Evolutionary conservation across 2,888 invertebrate genomes (phyloP).

Genomic region (Heliconius erato): DNA sequence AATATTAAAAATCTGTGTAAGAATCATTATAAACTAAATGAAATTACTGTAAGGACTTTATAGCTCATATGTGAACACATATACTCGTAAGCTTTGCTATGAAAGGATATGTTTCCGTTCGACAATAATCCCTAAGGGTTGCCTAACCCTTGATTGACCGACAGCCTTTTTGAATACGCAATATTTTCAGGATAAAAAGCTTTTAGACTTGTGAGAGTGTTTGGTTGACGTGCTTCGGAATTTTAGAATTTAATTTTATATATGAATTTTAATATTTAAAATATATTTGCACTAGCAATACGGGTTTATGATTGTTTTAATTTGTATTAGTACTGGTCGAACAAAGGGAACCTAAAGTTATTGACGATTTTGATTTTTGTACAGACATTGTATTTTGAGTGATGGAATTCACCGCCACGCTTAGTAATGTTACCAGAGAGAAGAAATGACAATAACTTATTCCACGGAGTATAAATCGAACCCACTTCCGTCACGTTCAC

Average conservation of each 20-base stretch:
- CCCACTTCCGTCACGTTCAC: too few relatives aligned
- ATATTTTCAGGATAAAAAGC: slow-evolving; percentile 37
- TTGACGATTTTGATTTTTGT: too few relatives aligned
- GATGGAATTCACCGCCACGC: too few relatives aligned
- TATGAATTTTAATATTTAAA: not conserved
- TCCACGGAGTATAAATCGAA: too few relatives aligned
- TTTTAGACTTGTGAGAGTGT: slow-evolving; percentile 22
- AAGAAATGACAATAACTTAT: too few relatives aligned
- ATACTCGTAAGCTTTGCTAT: not conserved
- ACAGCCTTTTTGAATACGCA: slow-evolving; percentile 32
- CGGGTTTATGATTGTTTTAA: not conserved
- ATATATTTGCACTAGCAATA: not conserved
- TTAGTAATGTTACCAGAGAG: too few relatives aligned
- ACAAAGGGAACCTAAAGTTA: not conserved
- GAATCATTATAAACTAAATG: not conserved
- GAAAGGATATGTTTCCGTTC: not conserved
- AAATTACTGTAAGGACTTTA: not conserved
- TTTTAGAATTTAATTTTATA: not conserved
- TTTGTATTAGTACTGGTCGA: not conserved
- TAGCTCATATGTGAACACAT: not conserved
- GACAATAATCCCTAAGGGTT: slow-evolving; percentile 17
- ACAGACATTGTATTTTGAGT: too few relatives aligned
- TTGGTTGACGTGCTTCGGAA: not conserved
- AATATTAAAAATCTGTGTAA: too few relatives aligned
- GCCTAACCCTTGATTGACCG: slow-evolving; percentile 35